Conservation (phyloP, 2,797 vertebrate species). For the Tokudaia tokunoshimensis region DNA sequence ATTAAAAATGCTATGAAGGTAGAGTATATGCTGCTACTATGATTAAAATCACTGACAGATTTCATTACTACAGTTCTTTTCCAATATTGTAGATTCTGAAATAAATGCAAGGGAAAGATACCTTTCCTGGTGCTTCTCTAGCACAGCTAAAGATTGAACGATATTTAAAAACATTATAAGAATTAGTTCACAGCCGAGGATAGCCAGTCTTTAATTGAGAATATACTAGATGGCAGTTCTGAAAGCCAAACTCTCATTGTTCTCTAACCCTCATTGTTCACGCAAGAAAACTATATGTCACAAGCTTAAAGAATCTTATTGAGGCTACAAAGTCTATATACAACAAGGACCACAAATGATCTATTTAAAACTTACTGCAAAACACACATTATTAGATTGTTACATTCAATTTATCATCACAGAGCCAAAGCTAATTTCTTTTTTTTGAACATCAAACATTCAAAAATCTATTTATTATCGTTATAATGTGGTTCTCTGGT, state of each 20-base stretch:
- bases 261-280: neutral
- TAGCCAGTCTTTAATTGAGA: constrained; percentile 33
- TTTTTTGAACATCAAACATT: constrained; percentile 58
- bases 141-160: neutral
- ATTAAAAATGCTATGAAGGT: neutral
- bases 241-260: neutral
- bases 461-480: constrained; percentile 14
- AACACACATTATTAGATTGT: constrained; percentile 31
- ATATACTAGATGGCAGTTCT: neutral
- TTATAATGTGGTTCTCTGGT: neutral
- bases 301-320: constrained; percentile 46
- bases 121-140: constrained; percentile 27
- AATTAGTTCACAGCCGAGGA: neutral
- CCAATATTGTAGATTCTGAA: neutral
- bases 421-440: neutral
- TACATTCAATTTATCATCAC: constrained; percentile 57
- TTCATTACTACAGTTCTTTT: constrained; percentile 21
- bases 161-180: neutral
- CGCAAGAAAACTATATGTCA: constrained; percentile 21
- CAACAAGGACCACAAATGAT: constrained; percentile 3
- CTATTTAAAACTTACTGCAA: constrained; percentile 55
- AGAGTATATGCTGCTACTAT: neutral
- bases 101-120: constrained; percentile 43
- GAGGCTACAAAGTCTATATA: constrained; percentile 11
- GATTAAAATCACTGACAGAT: constrained; percentile 51